Conservation (phyloP, 2,113 vertebrate genomes). For the Promerops cafer region DNA sequence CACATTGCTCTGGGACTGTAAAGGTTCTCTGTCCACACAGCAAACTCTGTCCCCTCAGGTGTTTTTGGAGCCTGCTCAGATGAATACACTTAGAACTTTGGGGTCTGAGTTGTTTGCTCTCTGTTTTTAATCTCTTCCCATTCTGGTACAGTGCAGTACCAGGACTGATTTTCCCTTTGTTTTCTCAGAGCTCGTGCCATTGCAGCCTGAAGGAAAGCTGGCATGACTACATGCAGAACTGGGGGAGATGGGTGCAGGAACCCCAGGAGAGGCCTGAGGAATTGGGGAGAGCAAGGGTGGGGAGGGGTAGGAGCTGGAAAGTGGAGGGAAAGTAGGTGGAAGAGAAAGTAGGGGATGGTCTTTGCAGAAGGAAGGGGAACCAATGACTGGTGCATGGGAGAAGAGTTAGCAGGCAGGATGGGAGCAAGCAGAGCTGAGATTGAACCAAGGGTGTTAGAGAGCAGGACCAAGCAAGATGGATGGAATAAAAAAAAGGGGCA, state of each 20-base stretch:
- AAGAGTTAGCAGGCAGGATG: background rate
- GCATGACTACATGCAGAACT: accelerated
- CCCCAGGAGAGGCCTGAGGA: background rate
- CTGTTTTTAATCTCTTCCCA: background rate
- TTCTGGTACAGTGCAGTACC: background rate
- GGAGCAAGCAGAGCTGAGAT: background rate
- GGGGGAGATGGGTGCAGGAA: background rate
- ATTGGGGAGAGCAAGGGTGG: background rate
- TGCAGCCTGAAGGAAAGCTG: background rate
- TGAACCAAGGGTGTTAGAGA: background rate
- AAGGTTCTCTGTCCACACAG: background rate
- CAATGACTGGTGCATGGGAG: background rate
- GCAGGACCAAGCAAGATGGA: background rate
- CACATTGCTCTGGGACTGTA: background rate
- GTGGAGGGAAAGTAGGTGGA: background rate
- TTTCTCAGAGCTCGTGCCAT: background rate
- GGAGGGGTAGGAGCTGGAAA: background rate
- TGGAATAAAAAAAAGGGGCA: background rate
- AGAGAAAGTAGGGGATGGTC: background rate
- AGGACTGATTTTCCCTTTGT: background rate
- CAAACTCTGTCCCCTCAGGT: background rate
- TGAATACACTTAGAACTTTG: background rate
- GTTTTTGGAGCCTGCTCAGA: background rate
- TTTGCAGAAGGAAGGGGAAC: background rate
- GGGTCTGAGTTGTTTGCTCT: background rate